Evolutionary conservation across 1,140 invertebrate species (phyloP).

Genomic region (Kradibia gibbosae): DNA sequence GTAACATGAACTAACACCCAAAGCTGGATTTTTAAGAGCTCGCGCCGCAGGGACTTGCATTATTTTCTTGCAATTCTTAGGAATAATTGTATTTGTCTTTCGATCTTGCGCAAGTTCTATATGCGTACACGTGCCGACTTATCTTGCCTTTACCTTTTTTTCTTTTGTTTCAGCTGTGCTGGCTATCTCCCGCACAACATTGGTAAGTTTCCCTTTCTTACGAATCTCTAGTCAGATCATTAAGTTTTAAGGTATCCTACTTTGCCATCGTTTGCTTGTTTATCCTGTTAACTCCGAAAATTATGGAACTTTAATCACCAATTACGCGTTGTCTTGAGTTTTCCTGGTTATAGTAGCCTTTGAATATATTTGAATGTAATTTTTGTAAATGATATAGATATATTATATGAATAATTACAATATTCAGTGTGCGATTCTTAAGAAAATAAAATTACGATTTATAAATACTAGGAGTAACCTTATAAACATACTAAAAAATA

Average conservation of each 20-base stretch:
- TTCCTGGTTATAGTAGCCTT: neutral
- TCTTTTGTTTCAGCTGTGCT: slow-evolving; percentile 68
- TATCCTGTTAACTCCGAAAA: neutral
- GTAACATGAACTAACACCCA: neutral
- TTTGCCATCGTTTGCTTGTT: neutral
- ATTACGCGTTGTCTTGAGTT: slow-evolving; percentile 18
- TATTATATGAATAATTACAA: no score
- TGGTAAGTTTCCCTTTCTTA: slow-evolving; percentile 62
- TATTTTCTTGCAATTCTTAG: slow-evolving; percentile 1
- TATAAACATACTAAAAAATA: no score
- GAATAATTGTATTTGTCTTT: neutral
- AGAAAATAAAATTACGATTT: no score
- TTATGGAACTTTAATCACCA: slow-evolving; percentile 7
- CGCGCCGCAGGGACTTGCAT: neutral
- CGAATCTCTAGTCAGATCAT: slow-evolving; percentile 18
- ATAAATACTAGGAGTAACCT: no score
- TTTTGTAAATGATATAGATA: no score
- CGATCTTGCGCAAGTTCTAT: slow-evolving; percentile 23
- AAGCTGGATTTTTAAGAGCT: slow-evolving; percentile 23
- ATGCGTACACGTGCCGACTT: slow-evolving; percentile 15
- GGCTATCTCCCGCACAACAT: slow-evolving; percentile 63
- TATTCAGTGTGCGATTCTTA: no score
- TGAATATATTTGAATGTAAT: no score
- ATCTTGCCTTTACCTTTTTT: slow-evolving; percentile 37
- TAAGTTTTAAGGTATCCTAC: neutral